Base-by-base conservation (phyloP, 2,888 invertebrate genomes). In the Ochropacha duplaris region DNA sequence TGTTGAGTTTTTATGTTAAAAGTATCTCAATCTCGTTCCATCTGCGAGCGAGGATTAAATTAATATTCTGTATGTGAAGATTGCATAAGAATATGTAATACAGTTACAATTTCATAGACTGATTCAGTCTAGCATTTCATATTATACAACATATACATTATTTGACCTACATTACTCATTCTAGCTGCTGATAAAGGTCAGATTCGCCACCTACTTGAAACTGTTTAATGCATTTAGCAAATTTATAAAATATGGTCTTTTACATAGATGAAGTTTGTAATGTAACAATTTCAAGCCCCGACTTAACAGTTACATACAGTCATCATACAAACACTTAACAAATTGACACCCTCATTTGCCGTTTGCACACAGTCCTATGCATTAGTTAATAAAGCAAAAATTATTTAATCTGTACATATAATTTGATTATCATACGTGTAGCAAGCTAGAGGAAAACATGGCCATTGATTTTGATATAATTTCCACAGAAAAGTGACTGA, bases 271-370 rank as follows among this genome's bases (percentile, higher is more conserved):
- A 16, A 9, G 44, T 44, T 16, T 44, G n/a, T 44, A 19, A 19
- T 49, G 56, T 28, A 36, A 55, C 59, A 58, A 59, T 58, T 36
- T 58, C 59, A 57, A 69, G 62, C 52, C 22, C 62, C 56, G 61
- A 57, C 64, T 62, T 61, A 58, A 57, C 44, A 54, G 55, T 49
- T 60, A 57, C 51, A 63, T 57, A 63, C 57, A 58, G 56, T 60
- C 66, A 62, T 57, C 67, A 69, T 60, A 74, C 71, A 73, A 71
- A 62, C 68, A 74, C 70, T 76, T 74, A 76, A 64, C 63, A 72
- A 81, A 80, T 76, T 80, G 76, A 82, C 83, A 84, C 82, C 83
- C 80, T 81, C 77, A 81, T 79, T 69, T 72, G 69, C 81, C 79
- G 76, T 82, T 78, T 74, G 72, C 80, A 79, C 74, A 69, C 74